Evolutionary conservation across 2,797 vertebrate genomes (phyloP).

Genomic region (Hybognathus amarus): DNA sequence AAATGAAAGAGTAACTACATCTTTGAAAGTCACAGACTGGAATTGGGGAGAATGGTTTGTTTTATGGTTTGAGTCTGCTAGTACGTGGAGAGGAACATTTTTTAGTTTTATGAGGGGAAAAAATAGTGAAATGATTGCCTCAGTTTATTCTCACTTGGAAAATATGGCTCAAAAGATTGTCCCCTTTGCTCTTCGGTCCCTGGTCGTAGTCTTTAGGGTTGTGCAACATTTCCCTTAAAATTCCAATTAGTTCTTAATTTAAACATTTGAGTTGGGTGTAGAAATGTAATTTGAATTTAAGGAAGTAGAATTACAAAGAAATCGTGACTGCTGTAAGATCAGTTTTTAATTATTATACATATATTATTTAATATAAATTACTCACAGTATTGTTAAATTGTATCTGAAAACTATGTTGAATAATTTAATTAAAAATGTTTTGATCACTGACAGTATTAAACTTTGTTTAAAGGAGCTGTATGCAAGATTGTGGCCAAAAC

Average conservation of each 20-base stretch:
- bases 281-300: neutral
- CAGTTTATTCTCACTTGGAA: conserved; percentile 35
- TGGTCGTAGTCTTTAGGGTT: neutral
- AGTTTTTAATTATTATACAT: neutral
- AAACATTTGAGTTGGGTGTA: neutral
- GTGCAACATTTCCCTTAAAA: neutral
- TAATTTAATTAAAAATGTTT: neutral
- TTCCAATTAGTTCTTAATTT: neutral
- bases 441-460: neutral
- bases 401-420: neutral
- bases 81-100: neutral
- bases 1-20: conserved; percentile 42
- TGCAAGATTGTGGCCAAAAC: too few species aligned
- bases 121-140: neutral
- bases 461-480: neutral
- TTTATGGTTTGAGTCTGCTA: neutral
- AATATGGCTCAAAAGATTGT: conserved; percentile 27
- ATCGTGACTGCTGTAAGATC: neutral
- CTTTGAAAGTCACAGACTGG: conserved; percentile 39
- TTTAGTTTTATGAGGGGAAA: neutral
- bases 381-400: neutral
- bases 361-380: neutral
- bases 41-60: neutral
- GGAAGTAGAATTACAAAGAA: neutral
- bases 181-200: conserved; percentile 18